Base-by-base conservation (phyloP, 2,113 vertebrate genomes). In the Lepisosteus oculatus region DNA sequence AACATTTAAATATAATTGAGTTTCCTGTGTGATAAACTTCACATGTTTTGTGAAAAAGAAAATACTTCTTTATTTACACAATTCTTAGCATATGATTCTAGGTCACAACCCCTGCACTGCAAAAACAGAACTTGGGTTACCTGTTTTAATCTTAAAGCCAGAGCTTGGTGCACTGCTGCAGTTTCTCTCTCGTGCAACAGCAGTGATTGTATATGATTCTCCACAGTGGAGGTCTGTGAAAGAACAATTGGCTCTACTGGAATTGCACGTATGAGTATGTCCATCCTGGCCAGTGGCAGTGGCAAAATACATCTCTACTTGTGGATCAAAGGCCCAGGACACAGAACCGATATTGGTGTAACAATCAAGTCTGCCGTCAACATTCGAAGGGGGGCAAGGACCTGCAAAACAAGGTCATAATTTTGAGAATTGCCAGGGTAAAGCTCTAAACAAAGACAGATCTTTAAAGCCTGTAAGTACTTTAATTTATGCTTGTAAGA, bases 171-270 rank as follows among this genome's bases (percentile, higher is more conserved):
- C 8, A 67, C 90, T 92, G 68, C 3, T 59, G 74, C 90, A 92
- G 67, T 87, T 87, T 42, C 82, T 73, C 55, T 87, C 83, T 0
- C 81, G 12, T 9, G 87, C 86, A 13, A 81, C 78, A 71, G 88
- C 85, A 0, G 84, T 83, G 69, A 90, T 65, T 0, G 42, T 45
- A 3, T 81, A 76, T 5, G 70, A 77, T 72, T 83, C 59, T 3
- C 87, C 86, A 8, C 91, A 92, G 69, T 75, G 59, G 55, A 92
- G 73, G 73, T 85, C 79, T 0, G 45, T 75, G 59, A 92, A 72
- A 45, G 74, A 76, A 77, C 91, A 92, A 71, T 44, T 68, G 0
- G 83, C 83, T 57, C 76, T 68, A 2, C 17, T 84, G 59, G 87
- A 80, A 51, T 41, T 75, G 76, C 91, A 92, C 72, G 14, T 88